These are phyloP conservation scores for Hybos culiciformis DNA, from an alignment of 2,888 invertebrate species.

Conservation along the genomic window DNA sequence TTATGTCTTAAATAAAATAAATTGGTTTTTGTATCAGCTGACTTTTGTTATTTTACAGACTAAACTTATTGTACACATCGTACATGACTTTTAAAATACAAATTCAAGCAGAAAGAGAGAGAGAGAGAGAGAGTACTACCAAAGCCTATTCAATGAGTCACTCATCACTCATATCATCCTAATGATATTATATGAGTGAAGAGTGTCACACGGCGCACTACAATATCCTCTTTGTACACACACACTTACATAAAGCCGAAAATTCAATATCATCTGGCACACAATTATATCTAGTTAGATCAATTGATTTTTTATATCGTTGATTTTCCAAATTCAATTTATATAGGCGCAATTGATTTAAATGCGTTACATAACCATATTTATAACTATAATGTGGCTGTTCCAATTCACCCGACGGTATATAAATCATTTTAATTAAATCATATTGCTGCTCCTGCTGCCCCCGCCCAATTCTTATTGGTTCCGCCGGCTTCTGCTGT, in stretches of 20 bases:
- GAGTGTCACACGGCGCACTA: too few species aligned
- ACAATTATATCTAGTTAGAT: constrained; percentile 57
- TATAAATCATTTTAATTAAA: constrained; percentile 48
- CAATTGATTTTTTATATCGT: constrained; percentile 55
- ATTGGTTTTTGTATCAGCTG: too few species aligned
- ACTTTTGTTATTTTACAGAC: too few species aligned
- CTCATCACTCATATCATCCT: too few species aligned
- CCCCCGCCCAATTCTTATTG: too few species aligned
- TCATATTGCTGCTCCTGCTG: constrained; percentile 66
- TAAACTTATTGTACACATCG: too few species aligned
- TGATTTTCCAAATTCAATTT: constrained; percentile 57
- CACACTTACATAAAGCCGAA: constrained; percentile 53
- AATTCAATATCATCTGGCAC: constrained; percentile 55
- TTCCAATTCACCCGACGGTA: constrained; percentile 45
- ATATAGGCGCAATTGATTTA: constrained; percentile 55
- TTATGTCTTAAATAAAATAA: not conserved
- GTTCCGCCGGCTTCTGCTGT: constrained; percentile 57
- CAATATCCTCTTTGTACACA: too few species aligned
- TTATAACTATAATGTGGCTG: constrained; percentile 43
- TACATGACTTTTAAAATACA: too few species aligned
- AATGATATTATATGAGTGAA: too few species aligned
- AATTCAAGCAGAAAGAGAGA: too few species aligned
- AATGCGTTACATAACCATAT: constrained; percentile 61
- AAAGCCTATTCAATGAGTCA: too few species aligned
- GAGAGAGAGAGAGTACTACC: too few species aligned